These are phyloP conservation scores for Pentamera pediparva DNA, from an alignment of 53 echinoderm and acorn worm species.

Conservation along the genomic window DNA sequence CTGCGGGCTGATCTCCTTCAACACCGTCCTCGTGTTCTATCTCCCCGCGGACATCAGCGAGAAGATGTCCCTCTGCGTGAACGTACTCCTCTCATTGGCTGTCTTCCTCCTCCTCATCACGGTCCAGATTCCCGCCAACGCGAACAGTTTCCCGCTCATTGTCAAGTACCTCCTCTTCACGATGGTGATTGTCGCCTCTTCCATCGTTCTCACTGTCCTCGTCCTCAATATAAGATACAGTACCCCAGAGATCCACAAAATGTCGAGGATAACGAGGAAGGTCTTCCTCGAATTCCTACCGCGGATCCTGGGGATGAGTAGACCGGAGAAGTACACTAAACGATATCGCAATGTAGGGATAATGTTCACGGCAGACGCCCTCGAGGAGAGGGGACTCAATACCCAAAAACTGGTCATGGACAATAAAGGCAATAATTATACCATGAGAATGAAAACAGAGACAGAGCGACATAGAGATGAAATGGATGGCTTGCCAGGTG, in stretches of 20 bases:
- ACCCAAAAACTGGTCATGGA: constrained; percentile 72
- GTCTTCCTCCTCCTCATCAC: constrained; percentile 89
- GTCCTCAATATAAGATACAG: constrained; percentile 86
- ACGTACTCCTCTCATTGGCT: constrained; percentile 80
- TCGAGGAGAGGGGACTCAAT: constrained; percentile 52
- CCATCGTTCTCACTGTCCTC: constrained; percentile 86
- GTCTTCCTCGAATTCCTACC: constrained; percentile 77
- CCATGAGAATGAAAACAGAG: constrained; percentile 76
- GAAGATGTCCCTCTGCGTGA: constrained; percentile 89
- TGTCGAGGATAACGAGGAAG: constrained; percentile 76
- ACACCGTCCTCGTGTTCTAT: constrained; percentile 94
- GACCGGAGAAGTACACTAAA: constrained; percentile 60
- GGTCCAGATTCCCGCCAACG: constrained; percentile 86
- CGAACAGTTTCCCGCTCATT: constrained; percentile 88
- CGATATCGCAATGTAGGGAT: constrained; percentile 76
- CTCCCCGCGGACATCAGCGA: constrained; percentile 91
- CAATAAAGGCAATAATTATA: constrained; percentile 80
- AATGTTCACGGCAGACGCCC: constrained; percentile 67
- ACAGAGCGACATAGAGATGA: constrained; percentile 36
- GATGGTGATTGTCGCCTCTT: constrained; percentile 89
- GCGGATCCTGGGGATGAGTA: constrained; percentile 66
- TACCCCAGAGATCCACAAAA: constrained; percentile 79
- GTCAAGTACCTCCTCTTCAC: constrained; percentile 96
- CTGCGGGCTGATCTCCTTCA: constrained; percentile 87
- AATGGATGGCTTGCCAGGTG: not conserved